Evolutionary conservation across 2,113 vertebrate genomes (phyloP).

Genomic region (Eublepharis macularius): DNA sequence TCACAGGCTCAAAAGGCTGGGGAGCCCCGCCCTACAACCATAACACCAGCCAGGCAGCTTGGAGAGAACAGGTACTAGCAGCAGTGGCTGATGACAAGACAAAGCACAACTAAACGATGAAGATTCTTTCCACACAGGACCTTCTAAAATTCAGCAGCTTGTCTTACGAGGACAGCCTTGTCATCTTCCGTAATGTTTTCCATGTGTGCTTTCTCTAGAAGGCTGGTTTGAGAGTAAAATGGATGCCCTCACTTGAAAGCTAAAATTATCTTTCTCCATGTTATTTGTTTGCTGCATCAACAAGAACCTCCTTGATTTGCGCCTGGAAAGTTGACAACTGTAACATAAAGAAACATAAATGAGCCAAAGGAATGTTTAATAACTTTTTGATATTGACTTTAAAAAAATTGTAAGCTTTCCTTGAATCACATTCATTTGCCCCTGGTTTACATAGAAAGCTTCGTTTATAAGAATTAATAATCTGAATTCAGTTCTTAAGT

Average conservation of each 20-base stretch:
- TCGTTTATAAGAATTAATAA: constrained; percentile 12
- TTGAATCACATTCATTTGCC: background rate
- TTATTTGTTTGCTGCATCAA: constrained; percentile 5
- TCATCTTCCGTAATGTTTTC: background rate
- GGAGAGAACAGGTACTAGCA: background rate
- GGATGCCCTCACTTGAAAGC: background rate
- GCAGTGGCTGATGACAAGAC: background rate
- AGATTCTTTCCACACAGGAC: background rate
- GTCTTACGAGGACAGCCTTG: background rate
- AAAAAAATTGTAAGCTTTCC: background rate
- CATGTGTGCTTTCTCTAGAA: background rate
- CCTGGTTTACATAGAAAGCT: background rate
- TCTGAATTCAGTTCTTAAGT: background rate
- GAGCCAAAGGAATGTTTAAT: background rate
- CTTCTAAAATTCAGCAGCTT: constrained; percentile 15
- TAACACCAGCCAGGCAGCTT: too few relatives aligned
- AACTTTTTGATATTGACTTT: background rate
- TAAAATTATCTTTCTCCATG: background rate
- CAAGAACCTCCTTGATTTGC: background rate
- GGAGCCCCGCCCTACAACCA: too few relatives aligned
- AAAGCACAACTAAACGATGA: background rate
- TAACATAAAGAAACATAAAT: background rate
- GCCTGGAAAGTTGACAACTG: background rate
- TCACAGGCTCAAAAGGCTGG: too few relatives aligned
- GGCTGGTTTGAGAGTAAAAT: background rate